Percentiles rank a stretch among this genome's conserved stretches.
phyloP scores from a whole-genome alignment of 1,140 invertebrate genomes.

The Neodiprion lecontei region DNA sequence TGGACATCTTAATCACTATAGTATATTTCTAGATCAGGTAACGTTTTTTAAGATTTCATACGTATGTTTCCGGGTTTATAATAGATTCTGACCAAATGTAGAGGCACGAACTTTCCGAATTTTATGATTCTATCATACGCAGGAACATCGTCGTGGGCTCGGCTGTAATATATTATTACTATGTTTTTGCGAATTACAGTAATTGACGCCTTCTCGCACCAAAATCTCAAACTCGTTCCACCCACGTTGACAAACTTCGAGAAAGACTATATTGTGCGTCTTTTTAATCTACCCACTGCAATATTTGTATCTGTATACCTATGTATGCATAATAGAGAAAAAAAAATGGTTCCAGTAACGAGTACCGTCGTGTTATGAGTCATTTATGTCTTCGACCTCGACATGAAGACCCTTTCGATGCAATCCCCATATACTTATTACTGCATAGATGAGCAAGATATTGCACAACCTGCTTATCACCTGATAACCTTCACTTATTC shows the following conservation, averaged over 20 bases:
- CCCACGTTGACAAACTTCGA: conserved; percentile 1
- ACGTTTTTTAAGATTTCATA: too few species aligned
- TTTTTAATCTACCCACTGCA: not conserved
- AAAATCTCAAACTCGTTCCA: conserved; percentile 2
- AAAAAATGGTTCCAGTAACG: not conserved
- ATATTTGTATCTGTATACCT: too few species aligned
- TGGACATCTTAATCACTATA: too few species aligned
- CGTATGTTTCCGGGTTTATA: too few species aligned
- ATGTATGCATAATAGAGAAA: too few species aligned
- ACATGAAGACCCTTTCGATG: not conserved
- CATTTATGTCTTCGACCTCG: not conserved
- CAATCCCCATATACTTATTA: not conserved
- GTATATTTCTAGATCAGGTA: too few species aligned
- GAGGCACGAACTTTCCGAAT: not conserved
- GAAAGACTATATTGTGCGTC: not conserved
- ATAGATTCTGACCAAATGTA: too few species aligned
- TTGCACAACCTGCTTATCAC: not conserved
- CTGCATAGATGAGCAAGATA: not conserved
- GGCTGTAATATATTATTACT: not conserved
- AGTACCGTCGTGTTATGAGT: not conserved
- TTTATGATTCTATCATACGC: not conserved
- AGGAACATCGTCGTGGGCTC: not conserved
- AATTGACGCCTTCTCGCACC: not conserved
- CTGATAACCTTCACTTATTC: not conserved
- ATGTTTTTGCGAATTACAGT: not conserved